phyloP scores from a whole-genome alignment of 2,888 invertebrate species.

The Selenia dentaria region DNA sequence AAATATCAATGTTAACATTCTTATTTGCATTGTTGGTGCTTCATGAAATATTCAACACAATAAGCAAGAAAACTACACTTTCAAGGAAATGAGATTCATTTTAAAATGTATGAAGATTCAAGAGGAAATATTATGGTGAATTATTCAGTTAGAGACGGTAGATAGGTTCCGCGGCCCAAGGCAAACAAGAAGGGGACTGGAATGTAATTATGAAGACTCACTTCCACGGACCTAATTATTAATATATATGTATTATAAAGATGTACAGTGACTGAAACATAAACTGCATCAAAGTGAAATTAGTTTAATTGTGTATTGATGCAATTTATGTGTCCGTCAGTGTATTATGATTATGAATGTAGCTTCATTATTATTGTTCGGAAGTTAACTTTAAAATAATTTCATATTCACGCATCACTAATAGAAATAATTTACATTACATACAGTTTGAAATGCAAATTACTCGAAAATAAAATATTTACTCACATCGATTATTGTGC shows the following conservation, averaged over 20 bases:
- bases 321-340: no score
- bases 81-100: slow-evolving; percentile 30
- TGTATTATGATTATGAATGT: neutral
- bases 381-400: neutral
- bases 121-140: neutral
- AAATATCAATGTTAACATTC: no score
- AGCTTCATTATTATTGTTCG: neutral
- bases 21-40: no score
- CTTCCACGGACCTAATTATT: slow-evolving; percentile 11
- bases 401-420: neutral
- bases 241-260: neutral
- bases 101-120: slow-evolving; percentile 1
- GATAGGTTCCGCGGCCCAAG: slow-evolving; percentile 1
- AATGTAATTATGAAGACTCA: slow-evolving; percentile 25
- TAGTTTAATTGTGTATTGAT: no score
- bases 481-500: slow-evolving; percentile 46
- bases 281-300: no score
- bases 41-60: no score
- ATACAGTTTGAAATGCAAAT: slow-evolving; percentile 15
- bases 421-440: slow-evolving; percentile 5
- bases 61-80: no score
- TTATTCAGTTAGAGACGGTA: neutral
- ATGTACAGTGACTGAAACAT: no score
- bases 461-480: slow-evolving; percentile 8
- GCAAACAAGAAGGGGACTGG: slow-evolving; percentile 23